Evolutionary conservation across 2,113 vertebrate genomes (phyloP), one percentile per base, ranked within the genome.

Genomic region (Pagrus major): DNA sequence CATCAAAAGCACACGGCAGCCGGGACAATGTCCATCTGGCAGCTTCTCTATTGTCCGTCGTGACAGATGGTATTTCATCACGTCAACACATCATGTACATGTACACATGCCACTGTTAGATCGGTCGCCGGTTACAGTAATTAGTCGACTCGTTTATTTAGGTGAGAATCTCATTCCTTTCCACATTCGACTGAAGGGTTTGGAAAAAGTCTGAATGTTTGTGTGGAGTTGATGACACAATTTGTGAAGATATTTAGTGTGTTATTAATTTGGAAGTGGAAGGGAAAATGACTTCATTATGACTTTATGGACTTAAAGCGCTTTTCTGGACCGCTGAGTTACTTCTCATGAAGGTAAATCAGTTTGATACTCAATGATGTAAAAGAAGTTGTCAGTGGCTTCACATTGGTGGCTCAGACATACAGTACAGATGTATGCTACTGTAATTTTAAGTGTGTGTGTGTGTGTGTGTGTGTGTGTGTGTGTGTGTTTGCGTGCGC

Each of bases 1-100:
- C 88, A 88, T 92, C 89, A 90, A 92, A 91, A 93, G 89, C 85
- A 71, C 78, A 74, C 79, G 75, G 31, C 85, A 64, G 89, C 47
- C 81, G 1, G 89, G 79, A 94, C 88, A 94, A 93, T 93, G 91
- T 85, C 87, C 86, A 86, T 93, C 94, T 91, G 88, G 93, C 80
- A 91, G 86, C 88, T 93, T 94, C 93, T 86, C 81, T 69, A 90
- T 94, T 94, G 90, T 94, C 67, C n/a, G 60, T 67, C 6, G 29
- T 86, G 89, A 86, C 88, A 77, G 89, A 83, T 84, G 90, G 91
- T 88, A 92, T 94, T 92, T 92, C 88, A 91, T 92, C 91, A 87
- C 79, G 83, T 93, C 91, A 91, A 92, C 90, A 91, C 82, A 90
- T 90, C 79, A 81, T 80, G 87, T 81, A 84, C 76, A 85, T 86